Evolutionary conservation across 2,113 vertebrate species (phyloP).

Genomic region (Piaya cayana): DNA sequence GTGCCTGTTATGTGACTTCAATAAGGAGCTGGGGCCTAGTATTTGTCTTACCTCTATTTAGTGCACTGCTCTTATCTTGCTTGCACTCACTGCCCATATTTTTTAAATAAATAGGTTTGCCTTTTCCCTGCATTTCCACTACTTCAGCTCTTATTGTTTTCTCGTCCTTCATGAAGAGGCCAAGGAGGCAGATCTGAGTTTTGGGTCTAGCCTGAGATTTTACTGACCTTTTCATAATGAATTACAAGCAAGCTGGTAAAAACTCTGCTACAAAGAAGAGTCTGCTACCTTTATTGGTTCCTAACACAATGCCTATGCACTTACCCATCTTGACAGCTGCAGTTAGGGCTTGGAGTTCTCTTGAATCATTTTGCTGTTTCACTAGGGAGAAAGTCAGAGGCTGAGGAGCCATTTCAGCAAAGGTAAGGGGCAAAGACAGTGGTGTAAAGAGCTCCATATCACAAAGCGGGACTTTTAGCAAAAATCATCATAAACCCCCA

Average conservation of each 20-base stretch:
- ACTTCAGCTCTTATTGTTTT: not conserved
- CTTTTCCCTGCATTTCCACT: not conserved
- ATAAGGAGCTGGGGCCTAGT: not conserved
- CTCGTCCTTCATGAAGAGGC: not conserved
- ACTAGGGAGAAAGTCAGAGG: not conserved
- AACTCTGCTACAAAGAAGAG: not conserved
- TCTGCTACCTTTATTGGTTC: not conserved
- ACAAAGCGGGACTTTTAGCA: no score
- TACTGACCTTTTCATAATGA: slow-evolving; percentile 8
- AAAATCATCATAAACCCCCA: no score
- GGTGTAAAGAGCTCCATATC: not conserved
- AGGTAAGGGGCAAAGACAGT: not conserved
- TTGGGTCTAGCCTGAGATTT: not conserved
- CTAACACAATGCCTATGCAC: not conserved
- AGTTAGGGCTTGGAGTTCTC: not conserved
- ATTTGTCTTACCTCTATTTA: not conserved
- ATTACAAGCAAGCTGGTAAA: not conserved
- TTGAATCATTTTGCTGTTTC: not conserved
- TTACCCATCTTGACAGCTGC: not conserved
- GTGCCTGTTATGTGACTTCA: not conserved
- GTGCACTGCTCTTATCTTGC: not conserved
- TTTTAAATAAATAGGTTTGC: not conserved
- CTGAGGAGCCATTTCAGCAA: not conserved
- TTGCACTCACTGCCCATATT: not conserved
- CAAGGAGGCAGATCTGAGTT: not conserved